Base-by-base conservation (phyloP, 2,888 invertebrate genomes). In the Deladenus siricidicola region DNA sequence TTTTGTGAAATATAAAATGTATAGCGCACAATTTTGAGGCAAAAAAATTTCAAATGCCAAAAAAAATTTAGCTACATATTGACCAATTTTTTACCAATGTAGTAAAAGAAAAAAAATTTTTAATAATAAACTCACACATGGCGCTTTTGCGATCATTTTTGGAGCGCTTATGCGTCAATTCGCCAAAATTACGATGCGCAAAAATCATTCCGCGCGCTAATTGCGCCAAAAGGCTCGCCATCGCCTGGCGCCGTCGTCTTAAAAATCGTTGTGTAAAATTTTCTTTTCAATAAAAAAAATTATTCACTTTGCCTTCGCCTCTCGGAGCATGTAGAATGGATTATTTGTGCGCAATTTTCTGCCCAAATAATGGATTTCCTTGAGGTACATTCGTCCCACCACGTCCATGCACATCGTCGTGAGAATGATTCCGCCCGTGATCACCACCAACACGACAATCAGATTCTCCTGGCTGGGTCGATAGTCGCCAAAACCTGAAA, bases 351-450 rank as follows among this genome's bases (percentile, higher is more conserved):
- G 75, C 17, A 78, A 62, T 51, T 78, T 76, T 17, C 78, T 56
- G 17, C 78, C 78, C 62, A 78, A 58, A 52, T 75, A 78, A 58
- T 78, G 78, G 44, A 78, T 78, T 49, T 78, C 78, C 61, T 73
- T 70, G 58, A 77, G 64, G 53, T 77, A 77, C 76, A 78, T 77
- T 47, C 78, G 58, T 1, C 77, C 77, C 2, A 78, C 75, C 4
- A 76, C 73, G 56, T 78, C 78, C 66, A 62, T 73, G 43, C 74
- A 77, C 76, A 75, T 77, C 1, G 78, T 78, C 0, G 78, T 73
- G 6, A 78, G 65, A 49, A 75, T 73, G 2, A 78, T 72, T 4
- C 78, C 78, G 6, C 74, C 75, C 55, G 68, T 26, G 53, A 73
- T 58, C 3, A 74, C 30, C 14, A 72, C 4, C 10, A 73, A 58